These are phyloP conservation scores for Metalampra italica DNA, from an alignment of 2,888 invertebrate genomes.

Conservation along the genomic window DNA sequence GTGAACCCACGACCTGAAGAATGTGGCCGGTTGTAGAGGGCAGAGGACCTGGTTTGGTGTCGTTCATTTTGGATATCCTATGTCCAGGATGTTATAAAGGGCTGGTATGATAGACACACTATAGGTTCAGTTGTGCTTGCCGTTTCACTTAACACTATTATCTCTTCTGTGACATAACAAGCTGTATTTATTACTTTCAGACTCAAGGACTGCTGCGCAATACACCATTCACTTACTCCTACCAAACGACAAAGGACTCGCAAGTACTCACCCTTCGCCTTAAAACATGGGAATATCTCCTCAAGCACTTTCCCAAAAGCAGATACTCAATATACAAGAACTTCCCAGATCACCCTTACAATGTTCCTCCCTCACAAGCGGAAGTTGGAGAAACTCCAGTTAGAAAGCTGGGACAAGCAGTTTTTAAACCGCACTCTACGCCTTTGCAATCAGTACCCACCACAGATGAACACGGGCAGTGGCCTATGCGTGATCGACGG, in stretches of 20 bases:
- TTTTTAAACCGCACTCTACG: neutral
- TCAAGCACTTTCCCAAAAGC: slow-evolving; percentile 51
- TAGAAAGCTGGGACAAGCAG: neutral
- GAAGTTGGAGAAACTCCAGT: neutral
- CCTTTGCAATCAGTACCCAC: neutral
- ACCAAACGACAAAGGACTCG: slow-evolving; percentile 41
- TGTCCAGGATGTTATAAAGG: no score
- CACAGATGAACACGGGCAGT: neutral
- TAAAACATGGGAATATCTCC: slow-evolving; percentile 49
- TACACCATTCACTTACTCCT: slow-evolving; percentile 43
- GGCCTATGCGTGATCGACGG: neutral
- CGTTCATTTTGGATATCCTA: no score
- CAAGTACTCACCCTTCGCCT: slow-evolving; percentile 51
- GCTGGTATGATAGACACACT: no score
- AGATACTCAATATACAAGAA: slow-evolving; percentile 35
- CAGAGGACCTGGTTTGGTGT: no score
- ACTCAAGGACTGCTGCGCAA: slow-evolving; percentile 47
- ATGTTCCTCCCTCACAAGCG: neutral
- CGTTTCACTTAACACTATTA: no score
- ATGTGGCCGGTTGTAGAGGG: no score
- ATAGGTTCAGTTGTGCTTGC: no score
- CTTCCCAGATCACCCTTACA: slow-evolving; percentile 7
- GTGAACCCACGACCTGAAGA: no score
- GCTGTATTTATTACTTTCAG: slow-evolving; percentile 26
- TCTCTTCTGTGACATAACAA: no score